Evolutionary conservation across 2,797 vertebrate species (phyloP).

Genomic region (Anguilla megastoma): DNA sequence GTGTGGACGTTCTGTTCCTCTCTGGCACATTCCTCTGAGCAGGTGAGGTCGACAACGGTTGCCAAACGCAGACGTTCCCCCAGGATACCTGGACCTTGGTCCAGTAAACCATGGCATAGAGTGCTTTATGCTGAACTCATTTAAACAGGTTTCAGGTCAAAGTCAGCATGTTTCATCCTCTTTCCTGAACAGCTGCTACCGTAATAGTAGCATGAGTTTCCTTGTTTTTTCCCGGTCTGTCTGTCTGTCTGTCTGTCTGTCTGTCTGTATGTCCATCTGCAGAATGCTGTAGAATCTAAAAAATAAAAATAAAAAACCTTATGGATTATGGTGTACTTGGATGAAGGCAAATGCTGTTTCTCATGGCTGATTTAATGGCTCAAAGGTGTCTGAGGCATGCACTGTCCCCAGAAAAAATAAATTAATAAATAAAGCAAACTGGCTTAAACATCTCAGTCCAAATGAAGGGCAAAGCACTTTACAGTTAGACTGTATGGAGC

Average conservation of each 20-base stretch:
- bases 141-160: neutral
- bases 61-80: neutral
- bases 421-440: neutral
- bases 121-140: neutral
- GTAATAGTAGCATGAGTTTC: neutral
- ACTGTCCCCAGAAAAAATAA: neutral
- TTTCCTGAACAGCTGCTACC: neutral
- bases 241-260: neutral
- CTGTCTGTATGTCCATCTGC: neutral
- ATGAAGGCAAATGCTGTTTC: neutral
- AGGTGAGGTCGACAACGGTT: neutral
- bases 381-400: neutral
- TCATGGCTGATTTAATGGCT: neutral
- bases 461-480: neutral
- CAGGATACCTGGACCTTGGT: neutral
- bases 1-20: neutral
- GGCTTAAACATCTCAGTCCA: neutral
- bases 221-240: neutral
- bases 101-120: neutral
- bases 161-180: neutral
- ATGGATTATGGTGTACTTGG: neutral
- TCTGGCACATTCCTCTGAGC: neutral
- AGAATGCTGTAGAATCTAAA: neutral
- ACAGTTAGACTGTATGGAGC: neutral
- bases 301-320: neutral